Conservation (phyloP, 2,888 invertebrate species). For the Scelioninae gen. 1 region DNA sequence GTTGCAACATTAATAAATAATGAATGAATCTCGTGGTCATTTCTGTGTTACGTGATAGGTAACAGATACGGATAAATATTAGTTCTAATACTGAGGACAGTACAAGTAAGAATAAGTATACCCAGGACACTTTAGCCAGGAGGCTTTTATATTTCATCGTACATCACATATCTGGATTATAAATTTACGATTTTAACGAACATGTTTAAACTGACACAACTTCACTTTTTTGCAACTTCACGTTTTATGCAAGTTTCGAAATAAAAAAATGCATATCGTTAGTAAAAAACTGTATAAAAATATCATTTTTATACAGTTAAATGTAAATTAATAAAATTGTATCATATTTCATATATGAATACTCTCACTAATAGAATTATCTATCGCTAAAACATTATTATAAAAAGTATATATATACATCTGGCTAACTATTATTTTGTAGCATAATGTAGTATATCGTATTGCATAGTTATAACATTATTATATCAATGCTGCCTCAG, state of each 20-base stretch:
- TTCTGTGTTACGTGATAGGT: slow-evolving; percentile 28
- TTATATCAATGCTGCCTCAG: slow-evolving; percentile 64
- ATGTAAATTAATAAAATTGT: too few relatives aligned
- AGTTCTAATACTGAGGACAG: slow-evolving; percentile 73
- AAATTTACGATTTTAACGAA: slow-evolving; percentile 85
- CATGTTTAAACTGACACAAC: too few relatives aligned
- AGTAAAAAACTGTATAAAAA: too few relatives aligned
- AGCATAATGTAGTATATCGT: slow-evolving; percentile 50
- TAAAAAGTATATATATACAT: slow-evolving; percentile 7
- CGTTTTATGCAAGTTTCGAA: too few relatives aligned
- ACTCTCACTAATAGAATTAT: too few relatives aligned
- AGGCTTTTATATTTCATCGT: slow-evolving; percentile 47
- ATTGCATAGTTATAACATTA: slow-evolving; percentile 65
- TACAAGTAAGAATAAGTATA: slow-evolving; percentile 76
- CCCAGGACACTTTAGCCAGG: slow-evolving; percentile 55
- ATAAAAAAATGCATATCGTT: too few relatives aligned
- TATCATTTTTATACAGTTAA: too few relatives aligned
- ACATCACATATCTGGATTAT: slow-evolving; percentile 51
- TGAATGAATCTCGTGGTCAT: neutral
- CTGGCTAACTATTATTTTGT: slow-evolving; percentile 30
- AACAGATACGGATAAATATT: slow-evolving; percentile 54
- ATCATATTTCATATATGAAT: too few relatives aligned
- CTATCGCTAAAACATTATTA: too few relatives aligned
- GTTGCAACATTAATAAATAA: slow-evolving; percentile 30
- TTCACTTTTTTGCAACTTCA: too few relatives aligned